A percentile compares a stretch with the other conserved stretches of the same genome.
These are phyloP conservation scores for Dinocampus coccinellae DNA, from an alignment of 2,888 invertebrate genomes.

Conservation along the genomic window DNA sequence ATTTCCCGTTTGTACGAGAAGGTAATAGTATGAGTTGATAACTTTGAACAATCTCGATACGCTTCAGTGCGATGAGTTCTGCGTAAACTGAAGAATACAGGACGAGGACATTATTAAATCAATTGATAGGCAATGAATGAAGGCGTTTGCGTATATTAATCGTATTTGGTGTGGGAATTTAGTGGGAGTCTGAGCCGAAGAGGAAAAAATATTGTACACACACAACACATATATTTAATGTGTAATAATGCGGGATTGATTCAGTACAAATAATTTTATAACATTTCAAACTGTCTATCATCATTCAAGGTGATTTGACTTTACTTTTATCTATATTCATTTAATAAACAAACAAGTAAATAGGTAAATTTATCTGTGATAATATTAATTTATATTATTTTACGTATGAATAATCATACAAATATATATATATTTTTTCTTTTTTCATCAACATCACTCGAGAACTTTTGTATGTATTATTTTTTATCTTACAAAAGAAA, in stretches of 20 bases:
- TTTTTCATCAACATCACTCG: background rate
- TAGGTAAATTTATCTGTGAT: background rate
- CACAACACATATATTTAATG: background rate
- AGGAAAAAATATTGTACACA: background rate
- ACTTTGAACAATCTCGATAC: slow-evolving; percentile 27
- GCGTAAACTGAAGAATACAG: slow-evolving; percentile 45
- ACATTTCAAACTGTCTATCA: slow-evolving; percentile 14
- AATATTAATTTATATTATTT: background rate
- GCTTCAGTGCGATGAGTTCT: slow-evolving; percentile 36
- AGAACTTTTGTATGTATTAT: background rate
- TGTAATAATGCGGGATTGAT: background rate
- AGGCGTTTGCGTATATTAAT: slow-evolving; percentile 30
- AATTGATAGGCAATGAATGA: slow-evolving; percentile 24
- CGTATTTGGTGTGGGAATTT: slow-evolving; percentile 6
- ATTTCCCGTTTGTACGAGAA: slow-evolving; percentile 11
- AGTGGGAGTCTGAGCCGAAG: background rate
- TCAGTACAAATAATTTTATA: background rate
- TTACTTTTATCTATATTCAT: slow-evolving; percentile 9
- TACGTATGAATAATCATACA: background rate
- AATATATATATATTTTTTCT: background rate
- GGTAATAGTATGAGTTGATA: slow-evolving; percentile 9
- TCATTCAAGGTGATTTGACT: slow-evolving; percentile 3
- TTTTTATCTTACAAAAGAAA: background rate
- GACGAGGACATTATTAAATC: slow-evolving; percentile 51
- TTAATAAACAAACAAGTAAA: background rate